Evolutionary conservation across 2,888 invertebrate species (phyloP).

Genomic region (Pterostichus niger): DNA sequence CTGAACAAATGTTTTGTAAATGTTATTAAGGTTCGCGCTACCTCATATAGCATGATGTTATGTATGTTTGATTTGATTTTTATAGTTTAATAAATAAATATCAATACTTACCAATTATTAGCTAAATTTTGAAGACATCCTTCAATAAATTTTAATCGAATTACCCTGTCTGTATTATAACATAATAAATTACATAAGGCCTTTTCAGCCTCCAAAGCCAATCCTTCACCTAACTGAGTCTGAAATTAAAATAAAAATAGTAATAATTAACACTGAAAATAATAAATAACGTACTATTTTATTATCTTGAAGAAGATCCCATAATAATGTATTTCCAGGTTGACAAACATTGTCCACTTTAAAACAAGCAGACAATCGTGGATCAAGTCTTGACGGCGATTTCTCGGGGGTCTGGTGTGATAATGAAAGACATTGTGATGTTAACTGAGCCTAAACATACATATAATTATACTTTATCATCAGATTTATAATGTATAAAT

Average conservation of each 20-base stretch:
- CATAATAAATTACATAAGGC: conserved; percentile 93
- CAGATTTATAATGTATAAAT: no score
- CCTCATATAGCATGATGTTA: not conserved
- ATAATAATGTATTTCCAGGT: conserved; percentile 94
- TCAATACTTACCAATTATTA: conserved; percentile 83
- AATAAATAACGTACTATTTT: conserved; percentile 84
- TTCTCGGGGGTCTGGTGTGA: conserved; percentile 74
- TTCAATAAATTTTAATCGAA: conserved; percentile 96
- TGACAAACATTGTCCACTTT: conserved; percentile 86
- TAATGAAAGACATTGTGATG: conserved; percentile 74
- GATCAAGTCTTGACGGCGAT: conserved; percentile 75
- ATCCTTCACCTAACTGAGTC: conserved; percentile 92
- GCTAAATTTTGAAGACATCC: conserved; percentile 95
- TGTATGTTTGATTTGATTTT: conserved; percentile 50
- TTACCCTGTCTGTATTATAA: conserved; percentile 93
- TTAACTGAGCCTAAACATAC: conserved; percentile 72
- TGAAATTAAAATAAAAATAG: conserved; percentile 73
- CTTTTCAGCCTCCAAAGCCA: conserved; percentile 96
- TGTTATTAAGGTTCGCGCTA: no score
- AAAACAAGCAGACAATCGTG: conserved; percentile 76
- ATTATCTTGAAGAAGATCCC: conserved; percentile 96
- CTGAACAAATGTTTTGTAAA: no score
- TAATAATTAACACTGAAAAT: not conserved
- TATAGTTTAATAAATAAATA: no score
- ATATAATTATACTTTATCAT: conserved; percentile 3